A percentile compares a stretch with the other conserved stretches of the same genome.
Evolutionary conservation across 1,140 invertebrate genomes (phyloP).

Genomic region (Leptopilina clavipes): DNA sequence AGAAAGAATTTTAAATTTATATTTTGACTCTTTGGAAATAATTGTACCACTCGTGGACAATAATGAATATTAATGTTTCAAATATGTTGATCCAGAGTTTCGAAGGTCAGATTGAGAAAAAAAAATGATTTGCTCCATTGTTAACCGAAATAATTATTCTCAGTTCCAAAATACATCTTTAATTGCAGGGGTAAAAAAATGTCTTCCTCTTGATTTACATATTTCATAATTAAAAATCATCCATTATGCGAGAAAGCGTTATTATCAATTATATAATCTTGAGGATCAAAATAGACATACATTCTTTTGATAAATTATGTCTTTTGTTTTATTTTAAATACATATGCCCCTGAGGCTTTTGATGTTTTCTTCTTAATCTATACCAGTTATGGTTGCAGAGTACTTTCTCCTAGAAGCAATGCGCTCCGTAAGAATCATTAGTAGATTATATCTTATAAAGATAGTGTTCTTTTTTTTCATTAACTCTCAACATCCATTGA

Average conservation of each 20-base stretch:
- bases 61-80: too few relatives aligned
- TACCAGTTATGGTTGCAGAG: slow-evolving; percentile 10
- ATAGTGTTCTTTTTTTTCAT: neutral
- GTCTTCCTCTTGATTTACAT: neutral
- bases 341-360: slow-evolving; percentile 2
- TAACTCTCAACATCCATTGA: slow-evolving; percentile 19
- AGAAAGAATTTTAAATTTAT: too few relatives aligned
- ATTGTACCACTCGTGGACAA: too few relatives aligned
- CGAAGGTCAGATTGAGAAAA: too few relatives aligned
- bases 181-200: neutral
- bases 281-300: neutral
- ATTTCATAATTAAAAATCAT: neutral
- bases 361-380: slow-evolving; percentile 12
- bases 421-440: slow-evolving; percentile 5
- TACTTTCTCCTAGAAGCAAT: slow-evolving; percentile 3
- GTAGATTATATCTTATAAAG: slow-evolving; percentile 16
- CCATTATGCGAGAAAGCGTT: neutral
- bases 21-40: too few relatives aligned
- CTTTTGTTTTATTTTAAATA: slow-evolving; percentile 16
- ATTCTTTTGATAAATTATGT: neutral
- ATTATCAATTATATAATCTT: slow-evolving; percentile 1
- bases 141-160: too few relatives aligned
- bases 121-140: too few relatives aligned
- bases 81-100: too few relatives aligned
- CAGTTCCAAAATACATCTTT: neutral